Percentiles rank a stretch among this genome's conserved stretches.
Conservation (phyloP, 2,888 invertebrate species). For the Agapetus fuscipes region DNA sequence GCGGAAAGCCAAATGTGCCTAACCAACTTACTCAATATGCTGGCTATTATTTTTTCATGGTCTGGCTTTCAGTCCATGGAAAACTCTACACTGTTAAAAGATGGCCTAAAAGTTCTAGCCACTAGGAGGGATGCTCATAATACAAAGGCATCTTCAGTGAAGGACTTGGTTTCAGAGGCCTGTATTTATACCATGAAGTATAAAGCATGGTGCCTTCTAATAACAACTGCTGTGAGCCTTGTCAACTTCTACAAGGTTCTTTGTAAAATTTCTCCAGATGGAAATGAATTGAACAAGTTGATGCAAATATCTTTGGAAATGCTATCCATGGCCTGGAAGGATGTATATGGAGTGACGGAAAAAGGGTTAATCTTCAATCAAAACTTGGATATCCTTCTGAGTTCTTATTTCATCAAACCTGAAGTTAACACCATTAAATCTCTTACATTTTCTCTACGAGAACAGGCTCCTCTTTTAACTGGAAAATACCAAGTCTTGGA, state of each 20-base stretch:
- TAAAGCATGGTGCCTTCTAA: conserved; percentile 41
- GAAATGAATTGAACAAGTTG: conserved; percentile 35
- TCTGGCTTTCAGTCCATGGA: conserved; percentile 32
- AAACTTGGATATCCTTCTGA: conserved; percentile 52
- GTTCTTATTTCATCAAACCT: conserved; percentile 51
- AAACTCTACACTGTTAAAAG: conserved; percentile 28
- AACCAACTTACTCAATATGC: conserved; percentile 31
- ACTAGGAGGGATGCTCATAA: conserved; percentile 7
- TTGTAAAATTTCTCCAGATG: conserved; percentile 35
- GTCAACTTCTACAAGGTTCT: conserved; percentile 44
- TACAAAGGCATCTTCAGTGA: conserved; percentile 21
- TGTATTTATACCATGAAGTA: conserved; percentile 31
- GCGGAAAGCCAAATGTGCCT: conserved; percentile 38
- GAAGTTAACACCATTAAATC: conserved; percentile 48
- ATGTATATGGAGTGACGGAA: conserved; percentile 49
- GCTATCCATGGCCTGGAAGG: conserved; percentile 60
- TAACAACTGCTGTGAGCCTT: conserved; percentile 46
- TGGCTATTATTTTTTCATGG: conserved; percentile 42
- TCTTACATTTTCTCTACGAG: conserved; percentile 43
- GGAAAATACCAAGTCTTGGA: conserved; percentile 47
- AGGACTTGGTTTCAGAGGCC: conserved; percentile 30
- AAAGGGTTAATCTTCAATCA: conserved; percentile 57
- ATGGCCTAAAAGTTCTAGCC: conserved; percentile 19
- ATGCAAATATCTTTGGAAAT: conserved; percentile 38
- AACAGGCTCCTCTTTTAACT: conserved; percentile 47